Conservation (phyloP, 2,797 vertebrate species). For the Diplodus sargus region DNA sequence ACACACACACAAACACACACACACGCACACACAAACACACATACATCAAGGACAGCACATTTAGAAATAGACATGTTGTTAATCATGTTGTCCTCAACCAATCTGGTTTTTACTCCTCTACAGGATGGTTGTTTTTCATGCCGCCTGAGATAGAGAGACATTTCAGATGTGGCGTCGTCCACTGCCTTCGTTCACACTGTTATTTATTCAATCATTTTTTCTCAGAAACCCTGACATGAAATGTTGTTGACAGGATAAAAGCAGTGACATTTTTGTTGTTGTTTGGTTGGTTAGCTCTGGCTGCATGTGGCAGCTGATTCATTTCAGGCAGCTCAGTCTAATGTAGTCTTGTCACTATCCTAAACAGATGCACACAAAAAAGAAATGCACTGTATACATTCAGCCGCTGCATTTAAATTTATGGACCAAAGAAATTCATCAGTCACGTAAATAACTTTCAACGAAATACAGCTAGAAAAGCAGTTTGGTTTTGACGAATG, state of each 20-base stretch:
- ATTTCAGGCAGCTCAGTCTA: not conserved
- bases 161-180: slow-evolving; percentile 17
- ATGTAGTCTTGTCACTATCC: slow-evolving; percentile 6
- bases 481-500: slow-evolving; percentile 4
- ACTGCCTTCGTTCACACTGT: slow-evolving; percentile 6
- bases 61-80: slow-evolving; percentile 34
- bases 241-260: not conserved
- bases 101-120: slow-evolving; percentile 12
- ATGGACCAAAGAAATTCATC: not conserved
- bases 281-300: too few relatives aligned
- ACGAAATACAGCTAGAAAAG: not conserved
- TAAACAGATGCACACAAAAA: slow-evolving; percentile 16
- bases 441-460: slow-evolving; percentile 1
- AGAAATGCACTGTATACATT: slow-evolving; percentile 12
- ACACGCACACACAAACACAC: not conserved
- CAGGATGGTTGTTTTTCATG: not conserved
- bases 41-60: slow-evolving; percentile 37
- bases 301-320: not conserved
- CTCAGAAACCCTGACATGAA: not conserved
- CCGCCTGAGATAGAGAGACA: not conserved
- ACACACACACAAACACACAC: not conserved
- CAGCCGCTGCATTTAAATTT: slow-evolving; percentile 1
- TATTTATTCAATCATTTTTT: not conserved
- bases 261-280: not conserved
- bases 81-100: slow-evolving; percentile 32